These are phyloP conservation scores for Ophioderma brevispina DNA, from an alignment of 35 echinoderm and acorn worm species.

Conservation along the genomic window DNA sequence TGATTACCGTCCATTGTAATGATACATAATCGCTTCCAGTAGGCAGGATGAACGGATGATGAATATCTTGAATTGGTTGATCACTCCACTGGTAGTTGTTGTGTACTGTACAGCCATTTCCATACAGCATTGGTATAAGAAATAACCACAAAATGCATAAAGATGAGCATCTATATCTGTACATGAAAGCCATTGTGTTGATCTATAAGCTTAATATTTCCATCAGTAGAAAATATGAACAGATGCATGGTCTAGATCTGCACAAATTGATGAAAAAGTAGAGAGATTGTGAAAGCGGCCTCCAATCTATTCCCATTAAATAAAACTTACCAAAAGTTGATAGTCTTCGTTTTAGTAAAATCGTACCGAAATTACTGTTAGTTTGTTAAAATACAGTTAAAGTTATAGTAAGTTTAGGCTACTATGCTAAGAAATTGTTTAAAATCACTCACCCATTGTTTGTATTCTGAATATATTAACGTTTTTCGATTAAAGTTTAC, in stretches of 20 bases:
- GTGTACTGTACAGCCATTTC: not conserved
- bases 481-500: too few relatives aligned
- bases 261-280: not conserved
- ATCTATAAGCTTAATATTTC: not conserved
- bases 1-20: not conserved
- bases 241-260: not conserved
- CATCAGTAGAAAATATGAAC: not conserved
- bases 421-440: too few relatives aligned
- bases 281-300: not conserved
- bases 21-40: not conserved
- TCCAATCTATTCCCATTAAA: too few relatives aligned
- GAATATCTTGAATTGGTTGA: not conserved
- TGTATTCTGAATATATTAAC: too few relatives aligned
- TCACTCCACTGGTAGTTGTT: not conserved
- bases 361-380: too few relatives aligned
- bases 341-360: too few relatives aligned
- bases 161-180: not conserved
- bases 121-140: not conserved
- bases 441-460: too few relatives aligned
- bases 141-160: not conserved
- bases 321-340: too few relatives aligned
- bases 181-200: not conserved
- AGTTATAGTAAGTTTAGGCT: too few relatives aligned
- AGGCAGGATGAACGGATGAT: not conserved
- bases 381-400: too few relatives aligned